Evolutionary conservation across 2,113 vertebrate species (phyloP).

Genomic region (Notechis scutatus): DNA sequence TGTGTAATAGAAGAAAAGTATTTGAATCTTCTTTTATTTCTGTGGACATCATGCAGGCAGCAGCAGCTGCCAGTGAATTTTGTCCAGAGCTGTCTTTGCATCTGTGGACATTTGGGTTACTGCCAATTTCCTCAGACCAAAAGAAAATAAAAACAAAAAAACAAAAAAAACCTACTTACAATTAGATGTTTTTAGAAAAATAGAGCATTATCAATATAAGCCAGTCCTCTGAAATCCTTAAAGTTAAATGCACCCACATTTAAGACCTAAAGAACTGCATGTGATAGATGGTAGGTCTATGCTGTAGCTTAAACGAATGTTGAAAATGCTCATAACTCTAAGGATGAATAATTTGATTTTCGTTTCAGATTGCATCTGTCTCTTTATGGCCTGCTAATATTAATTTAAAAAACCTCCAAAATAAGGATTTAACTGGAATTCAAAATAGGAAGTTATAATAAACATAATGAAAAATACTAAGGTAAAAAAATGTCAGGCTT

Average conservation of each 20-base stretch:
- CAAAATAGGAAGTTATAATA: background rate
- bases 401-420: background rate
- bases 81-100: background rate
- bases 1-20: background rate
- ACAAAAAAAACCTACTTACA: background rate
- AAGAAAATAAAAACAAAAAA: background rate
- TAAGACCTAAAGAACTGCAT: conserved; percentile 32
- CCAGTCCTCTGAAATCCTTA: background rate
- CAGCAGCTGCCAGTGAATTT: background rate
- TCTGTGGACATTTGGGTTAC: background rate
- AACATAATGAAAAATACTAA: background rate
- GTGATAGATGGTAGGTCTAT: background rate
- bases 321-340: conserved; percentile 12
- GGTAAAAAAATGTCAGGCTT: background rate
- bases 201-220: conserved; percentile 13
- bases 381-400: background rate
- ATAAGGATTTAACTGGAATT: background rate
- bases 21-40: background rate
- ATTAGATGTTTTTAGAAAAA: background rate
- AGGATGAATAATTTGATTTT: background rate
- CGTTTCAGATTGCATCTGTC: background rate
- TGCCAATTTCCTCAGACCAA: background rate
- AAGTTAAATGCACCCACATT: conserved; percentile 15
- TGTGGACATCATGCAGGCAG: background rate
- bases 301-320: conserved; percentile 27